Percentiles rank a stretch among this genome's conserved stretches.
phyloP scores from a whole-genome alignment of 2,888 invertebrate genomes.

The Lasioglossum figueresi region DNA sequence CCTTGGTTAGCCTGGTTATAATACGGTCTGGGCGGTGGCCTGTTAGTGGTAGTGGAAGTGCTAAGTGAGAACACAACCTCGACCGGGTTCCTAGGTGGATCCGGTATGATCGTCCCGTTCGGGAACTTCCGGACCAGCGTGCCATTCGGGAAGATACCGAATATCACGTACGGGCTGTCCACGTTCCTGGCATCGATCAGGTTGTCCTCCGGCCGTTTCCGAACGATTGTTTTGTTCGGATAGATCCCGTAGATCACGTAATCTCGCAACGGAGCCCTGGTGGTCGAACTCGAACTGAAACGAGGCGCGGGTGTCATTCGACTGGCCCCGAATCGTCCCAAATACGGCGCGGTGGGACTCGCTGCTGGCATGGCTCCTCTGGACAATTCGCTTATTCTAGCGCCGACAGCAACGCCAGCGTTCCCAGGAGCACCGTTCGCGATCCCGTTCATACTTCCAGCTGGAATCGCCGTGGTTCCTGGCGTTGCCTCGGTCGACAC shows the following conservation, averaged over 20 bases:
- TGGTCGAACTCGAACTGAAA: slow-evolving; percentile 78
- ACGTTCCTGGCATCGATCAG: slow-evolving; percentile 88
- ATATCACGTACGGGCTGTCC: slow-evolving; percentile 90
- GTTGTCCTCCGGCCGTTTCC: slow-evolving; percentile 89
- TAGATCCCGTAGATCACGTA: slow-evolving; percentile 91
- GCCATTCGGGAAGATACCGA: slow-evolving; percentile 91
- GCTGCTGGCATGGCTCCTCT: slow-evolving; percentile 47
- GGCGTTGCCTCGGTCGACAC: slow-evolving; percentile 54
- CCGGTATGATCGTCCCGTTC: slow-evolving; percentile 91
- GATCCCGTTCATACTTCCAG: slow-evolving; percentile 36
- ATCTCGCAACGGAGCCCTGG: slow-evolving; percentile 86
- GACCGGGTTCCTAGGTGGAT: slow-evolving; percentile 83
- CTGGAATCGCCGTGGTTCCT: slow-evolving; percentile 43
- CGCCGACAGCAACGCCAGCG: background rate
- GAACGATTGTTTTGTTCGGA: slow-evolving; percentile 91
- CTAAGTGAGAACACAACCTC: slow-evolving; percentile 83
- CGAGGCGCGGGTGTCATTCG: slow-evolving; percentile 78
- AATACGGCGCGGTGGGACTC: slow-evolving; percentile 80
- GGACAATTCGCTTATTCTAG: slow-evolving; percentile 3
- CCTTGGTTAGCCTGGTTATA: slow-evolving; percentile 78
- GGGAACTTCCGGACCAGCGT: slow-evolving; percentile 92
- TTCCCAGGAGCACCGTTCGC: slow-evolving; percentile 8
- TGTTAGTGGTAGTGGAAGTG: slow-evolving; percentile 81
- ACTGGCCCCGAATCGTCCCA: slow-evolving; percentile 77
- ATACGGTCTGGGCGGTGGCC: slow-evolving; percentile 75